A percentile compares a stretch with the other conserved stretches of the same genome.
phyloP scores from a whole-genome alignment of 2,888 invertebrate species.

The Caenorhabditis panamensis region DNA sequence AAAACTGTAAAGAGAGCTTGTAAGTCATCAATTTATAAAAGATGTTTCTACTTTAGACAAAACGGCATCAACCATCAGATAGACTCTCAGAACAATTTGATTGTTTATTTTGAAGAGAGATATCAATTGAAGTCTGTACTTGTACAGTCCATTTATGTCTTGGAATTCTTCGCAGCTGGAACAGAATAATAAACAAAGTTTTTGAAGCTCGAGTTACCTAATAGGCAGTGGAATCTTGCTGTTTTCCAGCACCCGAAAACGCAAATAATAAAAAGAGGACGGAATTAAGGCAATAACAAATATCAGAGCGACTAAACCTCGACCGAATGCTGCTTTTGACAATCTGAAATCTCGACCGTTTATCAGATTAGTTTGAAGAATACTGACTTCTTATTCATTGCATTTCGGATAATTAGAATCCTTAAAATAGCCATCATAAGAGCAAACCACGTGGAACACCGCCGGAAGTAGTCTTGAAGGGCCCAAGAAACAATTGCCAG shows the following conservation, averaged over 20 bases:
- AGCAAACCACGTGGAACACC: constrained; percentile 31
- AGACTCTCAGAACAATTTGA: constrained; percentile 7
- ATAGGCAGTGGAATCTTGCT: constrained; percentile 13
- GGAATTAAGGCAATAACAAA: constrained; percentile 13
- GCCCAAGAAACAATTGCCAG: constrained; percentile 26
- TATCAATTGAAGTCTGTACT: constrained; percentile 10
- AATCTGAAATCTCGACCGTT: neutral
- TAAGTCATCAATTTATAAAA: neutral
- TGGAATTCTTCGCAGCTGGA: constrained; percentile 37
- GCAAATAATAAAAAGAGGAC: constrained; percentile 11
- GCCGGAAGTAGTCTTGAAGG: constrained; percentile 19
- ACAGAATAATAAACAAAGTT: neutral
- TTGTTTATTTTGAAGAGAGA: constrained; percentile 4
- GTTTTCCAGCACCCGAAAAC: constrained; percentile 22
- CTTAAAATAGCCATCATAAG: constrained; percentile 28
- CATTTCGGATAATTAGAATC: constrained; percentile 19
- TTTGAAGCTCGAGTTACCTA: neutral
- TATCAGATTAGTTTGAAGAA: too few species aligned
- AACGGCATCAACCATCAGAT: constrained; percentile 29
- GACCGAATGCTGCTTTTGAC: constrained; percentile 22
- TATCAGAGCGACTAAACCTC: neutral
- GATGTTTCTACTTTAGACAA: constrained; percentile 5
- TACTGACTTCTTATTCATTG: too few species aligned
- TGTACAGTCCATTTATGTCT: neutral
- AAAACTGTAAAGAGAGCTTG: constrained; percentile 16